Evolutionary conservation across 2,797 vertebrate species (phyloP).

Genomic region (Coilia nasus): DNA sequence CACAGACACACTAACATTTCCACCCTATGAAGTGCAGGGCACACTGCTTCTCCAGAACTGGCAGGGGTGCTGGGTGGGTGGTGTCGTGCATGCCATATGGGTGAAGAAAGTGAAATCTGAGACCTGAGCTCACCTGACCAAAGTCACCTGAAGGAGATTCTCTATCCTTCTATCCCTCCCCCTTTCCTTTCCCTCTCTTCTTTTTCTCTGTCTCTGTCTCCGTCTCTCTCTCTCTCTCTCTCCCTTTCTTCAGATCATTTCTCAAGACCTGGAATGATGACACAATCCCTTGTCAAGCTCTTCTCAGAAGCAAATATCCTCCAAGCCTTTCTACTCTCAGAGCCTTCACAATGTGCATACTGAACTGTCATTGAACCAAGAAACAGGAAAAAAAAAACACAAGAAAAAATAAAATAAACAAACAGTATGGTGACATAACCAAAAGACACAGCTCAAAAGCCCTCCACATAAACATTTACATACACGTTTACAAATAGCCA

Average conservation of each 20-base stretch:
- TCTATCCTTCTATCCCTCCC: slow-evolving; percentile 13
- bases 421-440: neutral
- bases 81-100: neutral
- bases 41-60: neutral
- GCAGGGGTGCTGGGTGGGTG: neutral
- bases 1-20: too few relatives aligned
- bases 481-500: slow-evolving; percentile 2
- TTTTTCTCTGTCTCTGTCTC: slow-evolving; percentile 36
- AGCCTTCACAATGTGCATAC: neutral
- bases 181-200: neutral
- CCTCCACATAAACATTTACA: neutral
- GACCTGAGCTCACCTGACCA: slow-evolving; percentile 42
- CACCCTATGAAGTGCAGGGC: slow-evolving; percentile 1
- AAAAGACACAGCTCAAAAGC: slow-evolving; percentile 5
- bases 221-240: slow-evolving; percentile 23
- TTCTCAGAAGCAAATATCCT: neutral
- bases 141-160: slow-evolving; percentile 54
- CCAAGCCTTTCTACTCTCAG: neutral
- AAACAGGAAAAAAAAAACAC: neutral
- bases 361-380: neutral
- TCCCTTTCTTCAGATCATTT: slow-evolving; percentile 34
- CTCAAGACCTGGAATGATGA: neutral
- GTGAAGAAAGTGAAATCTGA: slow-evolving; percentile 57
- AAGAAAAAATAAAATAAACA: neutral
- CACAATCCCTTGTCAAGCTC: neutral